Evolutionary conservation across 1,140 invertebrate genomes (phyloP).

Genomic region (Lamellibrachia luymesi): DNA sequence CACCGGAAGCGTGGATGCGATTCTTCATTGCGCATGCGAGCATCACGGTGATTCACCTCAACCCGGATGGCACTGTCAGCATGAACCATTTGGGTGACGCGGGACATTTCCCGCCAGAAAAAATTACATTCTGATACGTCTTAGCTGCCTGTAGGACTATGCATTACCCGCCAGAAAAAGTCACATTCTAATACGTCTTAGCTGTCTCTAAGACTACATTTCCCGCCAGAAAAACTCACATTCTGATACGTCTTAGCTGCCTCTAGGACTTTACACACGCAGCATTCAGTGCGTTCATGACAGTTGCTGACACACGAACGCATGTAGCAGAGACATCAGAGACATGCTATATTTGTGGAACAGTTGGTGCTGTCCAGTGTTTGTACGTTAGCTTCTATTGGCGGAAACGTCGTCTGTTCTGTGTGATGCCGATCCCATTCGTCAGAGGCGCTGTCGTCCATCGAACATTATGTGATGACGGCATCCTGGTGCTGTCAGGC

Average conservation of each 20-base stretch:
- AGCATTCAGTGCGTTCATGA: background rate
- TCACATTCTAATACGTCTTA: conserved; percentile 10
- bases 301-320: background rate
- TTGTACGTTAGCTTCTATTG: background rate
- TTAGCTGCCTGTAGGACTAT: background rate
- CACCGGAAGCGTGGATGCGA: conserved; percentile 25
- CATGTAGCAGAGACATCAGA: background rate
- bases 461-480: background rate
- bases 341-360: background rate
- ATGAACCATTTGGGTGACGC: conserved; percentile 23
- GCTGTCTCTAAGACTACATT: background rate
- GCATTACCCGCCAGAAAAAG: conserved; percentile 21
- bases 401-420: no score
- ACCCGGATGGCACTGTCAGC: conserved; percentile 19
- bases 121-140: conserved; percentile 14
- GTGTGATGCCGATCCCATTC: no score
- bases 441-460: background rate
- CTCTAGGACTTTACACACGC: background rate
- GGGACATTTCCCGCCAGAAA: conserved; percentile 24
- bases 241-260: background rate
- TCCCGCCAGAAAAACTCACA: conserved; percentile 23
- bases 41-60: conserved; percentile 20
- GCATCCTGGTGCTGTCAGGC: background rate
- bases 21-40: conserved; percentile 26
- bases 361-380: background rate